Base-by-base conservation (phyloP, 2,797 vertebrate genomes). In the Tinamus major region DNA sequence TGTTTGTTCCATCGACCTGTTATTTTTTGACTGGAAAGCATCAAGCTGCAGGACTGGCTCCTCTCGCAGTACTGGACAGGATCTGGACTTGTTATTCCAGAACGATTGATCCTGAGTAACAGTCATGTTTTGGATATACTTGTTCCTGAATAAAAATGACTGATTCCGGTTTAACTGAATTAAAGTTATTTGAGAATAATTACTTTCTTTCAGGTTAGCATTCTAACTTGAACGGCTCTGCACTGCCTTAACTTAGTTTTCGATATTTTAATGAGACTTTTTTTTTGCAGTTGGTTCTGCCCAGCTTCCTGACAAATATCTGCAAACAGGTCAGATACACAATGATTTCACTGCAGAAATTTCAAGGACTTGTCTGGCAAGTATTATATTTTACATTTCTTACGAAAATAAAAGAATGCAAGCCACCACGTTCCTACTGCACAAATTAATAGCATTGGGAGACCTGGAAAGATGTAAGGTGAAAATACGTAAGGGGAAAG, bases 1-100 rank as follows among this genome's bases (percentile, higher is more conserved):
- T 5, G 0, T 5, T 11, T 2, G 9, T 46, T 12, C 14, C 19
- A 17, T 20, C 23, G 37, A 58, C 17, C 11, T 37, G 10, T 24
- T 9, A 10, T 35, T 77, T 55, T 9, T 39, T n/a, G 39, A 17
- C 42, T 15, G 18, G 48, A 39, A 49, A 82, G 41, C 53, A 71
- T 2, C 27, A 23, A 27, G 17, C 72, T 56, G 19, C n/a, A 33
- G 31, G 71, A 61, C 13, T 33, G 3, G 42, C 41, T 58, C 48
- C 27, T 39, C 39, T 58, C 48, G 37, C 21, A 27, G 44, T 23
- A 20, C 0, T 10, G 61, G 61, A 56, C 37, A n/a, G 18, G 8
- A 59, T 5, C 49, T 23, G 33, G 37, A 42, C 12, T 53, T 19
- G 13, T 13, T 68, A 3, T 27, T 72, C 61, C 58, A 56, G 18